These are phyloP conservation scores for Mystacides longicornis DNA, from an alignment of 2,888 invertebrate genomes.

Conservation along the genomic window DNA sequence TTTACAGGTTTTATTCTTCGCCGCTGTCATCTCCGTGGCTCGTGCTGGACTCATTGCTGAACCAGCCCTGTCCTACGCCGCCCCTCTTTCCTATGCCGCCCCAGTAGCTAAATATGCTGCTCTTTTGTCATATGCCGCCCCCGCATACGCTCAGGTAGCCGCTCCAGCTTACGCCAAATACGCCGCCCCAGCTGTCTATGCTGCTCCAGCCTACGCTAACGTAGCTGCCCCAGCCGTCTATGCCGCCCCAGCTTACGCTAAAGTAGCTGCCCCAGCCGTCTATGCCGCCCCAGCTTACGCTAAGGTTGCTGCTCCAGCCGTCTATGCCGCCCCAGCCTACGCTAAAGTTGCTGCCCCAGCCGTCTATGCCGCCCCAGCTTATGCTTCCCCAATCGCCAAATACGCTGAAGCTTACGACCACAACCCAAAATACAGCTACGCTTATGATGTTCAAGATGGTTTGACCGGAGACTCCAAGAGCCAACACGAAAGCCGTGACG, in stretches of 20 bases:
- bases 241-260: slow-evolving; percentile 20
- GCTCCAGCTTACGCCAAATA: slow-evolving; percentile 30
- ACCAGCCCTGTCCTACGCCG: slow-evolving; percentile 27
- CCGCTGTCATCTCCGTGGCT: slow-evolving; percentile 38
- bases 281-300: slow-evolving; percentile 27
- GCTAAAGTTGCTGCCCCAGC: slow-evolving; percentile 27
- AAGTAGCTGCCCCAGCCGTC: slow-evolving; percentile 25
- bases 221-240: slow-evolving; percentile 26
- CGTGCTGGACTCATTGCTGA: slow-evolving; percentile 27
- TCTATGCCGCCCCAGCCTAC: slow-evolving; percentile 28
- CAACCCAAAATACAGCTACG: slow-evolving; percentile 45
- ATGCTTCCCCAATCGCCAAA: slow-evolving; percentile 23
- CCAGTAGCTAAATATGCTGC: slow-evolving; percentile 15
- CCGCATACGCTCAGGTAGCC: slow-evolving; percentile 26
- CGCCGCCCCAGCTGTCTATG: slow-evolving; percentile 26
- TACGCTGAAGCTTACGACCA: slow-evolving; percentile 27
- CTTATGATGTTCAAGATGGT: slow-evolving; percentile 50
- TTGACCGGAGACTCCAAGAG: slow-evolving; percentile 47
- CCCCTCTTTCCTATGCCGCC: slow-evolving; percentile 11
- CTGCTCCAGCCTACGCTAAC: slow-evolving; percentile 30
- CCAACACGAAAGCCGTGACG: slow-evolving; percentile 43
- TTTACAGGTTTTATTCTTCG: slow-evolving; percentile 47
- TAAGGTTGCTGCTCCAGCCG: slow-evolving; percentile 21
- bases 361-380: slow-evolving; percentile 25
- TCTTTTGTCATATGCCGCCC: slow-evolving; percentile 27